phyloP scores from a whole-genome alignment of 2,888 invertebrate genomes.

The Sclerodermus sp. region DNA sequence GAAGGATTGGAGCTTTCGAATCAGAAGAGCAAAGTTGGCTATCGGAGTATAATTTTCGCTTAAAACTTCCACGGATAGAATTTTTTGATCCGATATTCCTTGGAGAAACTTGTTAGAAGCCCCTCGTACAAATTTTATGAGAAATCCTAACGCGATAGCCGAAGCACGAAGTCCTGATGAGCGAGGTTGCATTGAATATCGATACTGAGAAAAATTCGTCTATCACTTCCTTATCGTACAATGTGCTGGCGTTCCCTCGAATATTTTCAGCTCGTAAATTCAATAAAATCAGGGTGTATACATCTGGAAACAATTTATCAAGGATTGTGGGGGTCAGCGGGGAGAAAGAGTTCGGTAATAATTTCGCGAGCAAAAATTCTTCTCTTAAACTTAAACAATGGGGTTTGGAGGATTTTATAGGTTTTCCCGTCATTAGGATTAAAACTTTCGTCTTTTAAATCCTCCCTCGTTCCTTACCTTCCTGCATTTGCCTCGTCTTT shows the following conservation, averaged over 20 bases:
- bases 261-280: conserved; percentile 24
- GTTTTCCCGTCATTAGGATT: conserved; percentile 47
- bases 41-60: no score
- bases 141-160: no score
- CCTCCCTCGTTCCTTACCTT: neutral
- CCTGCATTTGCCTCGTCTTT: no score
- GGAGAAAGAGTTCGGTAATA: neutral
- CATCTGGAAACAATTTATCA: conserved; percentile 16
- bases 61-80: no score
- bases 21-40: no score
- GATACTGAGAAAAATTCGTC: neutral
- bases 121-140: no score
- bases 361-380: conserved; percentile 24
- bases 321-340: neutral
- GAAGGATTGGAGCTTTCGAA: no score
- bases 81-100: no score
- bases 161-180: no score
- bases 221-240: neutral
- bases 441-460: conserved; percentile 18
- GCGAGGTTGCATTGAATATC: no score
- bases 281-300: conserved; percentile 3
- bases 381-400: conserved; percentile 38
- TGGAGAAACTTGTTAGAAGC: no score
- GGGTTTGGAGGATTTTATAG: conserved; percentile 42
- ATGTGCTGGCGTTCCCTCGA: conserved; percentile 13